phyloP scores from a whole-genome alignment of 2,113 vertebrate genomes.

The Stigmatopora argus region DNA sequence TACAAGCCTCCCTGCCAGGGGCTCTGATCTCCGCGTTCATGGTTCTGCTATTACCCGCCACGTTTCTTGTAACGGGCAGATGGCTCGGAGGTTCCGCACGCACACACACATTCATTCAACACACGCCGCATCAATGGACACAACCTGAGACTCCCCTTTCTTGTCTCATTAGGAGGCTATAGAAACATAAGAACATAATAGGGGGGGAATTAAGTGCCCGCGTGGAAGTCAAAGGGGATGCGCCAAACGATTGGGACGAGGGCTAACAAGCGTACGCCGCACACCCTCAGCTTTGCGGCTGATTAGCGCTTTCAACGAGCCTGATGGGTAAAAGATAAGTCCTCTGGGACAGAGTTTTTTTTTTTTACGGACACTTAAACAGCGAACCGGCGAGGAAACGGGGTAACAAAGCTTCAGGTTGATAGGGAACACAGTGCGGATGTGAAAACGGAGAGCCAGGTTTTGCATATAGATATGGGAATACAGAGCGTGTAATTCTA shows the following conservation, averaged over 20 bases:
- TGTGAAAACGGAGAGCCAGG: constrained; percentile 20
- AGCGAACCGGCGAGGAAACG: constrained; percentile 35
- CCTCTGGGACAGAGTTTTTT: constrained; percentile 47
- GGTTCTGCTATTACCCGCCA: constrained; percentile 66
- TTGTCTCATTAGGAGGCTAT: constrained; percentile 71
- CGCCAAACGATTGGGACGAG: constrained; percentile 53
- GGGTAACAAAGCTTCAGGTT: constrained; percentile 11
- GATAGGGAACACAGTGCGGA: constrained; percentile 11
- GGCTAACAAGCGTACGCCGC: constrained; percentile 59
- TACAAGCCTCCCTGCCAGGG: constrained; percentile 59
- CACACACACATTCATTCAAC: constrained; percentile 58
- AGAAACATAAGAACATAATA: constrained; percentile 72
- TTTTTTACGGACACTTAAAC: constrained; percentile 67
- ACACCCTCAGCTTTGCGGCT: constrained; percentile 56
- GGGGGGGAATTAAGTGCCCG: constrained; percentile 67
- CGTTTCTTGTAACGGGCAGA: constrained; percentile 62
- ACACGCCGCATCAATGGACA: constrained; percentile 63
- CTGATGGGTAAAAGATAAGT: constrained; percentile 69
- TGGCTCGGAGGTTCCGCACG: constrained; percentile 59
- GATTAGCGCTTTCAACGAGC: constrained; percentile 59
- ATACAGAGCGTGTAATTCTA: neutral
- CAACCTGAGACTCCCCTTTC: constrained; percentile 68
- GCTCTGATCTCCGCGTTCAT: constrained; percentile 65
- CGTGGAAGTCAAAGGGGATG: constrained; percentile 63
- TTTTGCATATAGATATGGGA: constrained; percentile 33